Evolutionary conservation across 1,140 invertebrate species (phyloP).

Genomic region (Rhopalosiphum padi): DNA sequence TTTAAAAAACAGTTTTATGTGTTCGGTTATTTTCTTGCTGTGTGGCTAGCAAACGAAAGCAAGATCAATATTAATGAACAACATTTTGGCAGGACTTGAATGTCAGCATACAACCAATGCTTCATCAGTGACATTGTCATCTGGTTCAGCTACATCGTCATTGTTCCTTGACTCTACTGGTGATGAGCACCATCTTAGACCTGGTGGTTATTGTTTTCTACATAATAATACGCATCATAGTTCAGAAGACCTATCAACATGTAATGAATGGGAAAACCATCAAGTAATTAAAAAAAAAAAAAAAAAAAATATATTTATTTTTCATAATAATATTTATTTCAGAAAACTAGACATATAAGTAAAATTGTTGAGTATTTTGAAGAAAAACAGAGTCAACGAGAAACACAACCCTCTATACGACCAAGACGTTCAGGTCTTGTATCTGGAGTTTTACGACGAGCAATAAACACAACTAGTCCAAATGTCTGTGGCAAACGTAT

Average conservation of each 20-base stretch:
- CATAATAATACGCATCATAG: conserved; percentile 66
- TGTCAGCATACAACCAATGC: conserved; percentile 59
- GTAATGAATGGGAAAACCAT: conserved; percentile 76
- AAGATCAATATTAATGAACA: conserved; percentile 41
- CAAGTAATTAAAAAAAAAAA: conserved; percentile 68
- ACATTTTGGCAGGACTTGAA: conserved; percentile 54
- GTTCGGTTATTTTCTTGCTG: conserved; percentile 42
- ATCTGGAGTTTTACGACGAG: conserved; percentile 60
- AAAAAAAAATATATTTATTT: background rate
- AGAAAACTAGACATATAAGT: conserved; percentile 72
- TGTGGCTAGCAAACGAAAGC: background rate
- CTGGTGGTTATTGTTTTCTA: conserved; percentile 54
- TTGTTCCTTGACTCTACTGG: conserved; percentile 65
- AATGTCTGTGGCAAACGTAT: conserved; percentile 65
- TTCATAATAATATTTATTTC: conserved; percentile 36
- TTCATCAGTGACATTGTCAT: conserved; percentile 66
- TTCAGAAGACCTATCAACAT: conserved; percentile 82
- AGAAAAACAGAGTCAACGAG: conserved; percentile 67
- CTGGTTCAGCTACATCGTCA: conserved; percentile 70
- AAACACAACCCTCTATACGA: conserved; percentile 41
- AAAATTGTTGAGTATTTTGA: conserved; percentile 90
- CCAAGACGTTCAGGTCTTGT: conserved; percentile 63
- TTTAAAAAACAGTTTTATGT: conserved; percentile 38
- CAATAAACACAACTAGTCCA: conserved; percentile 43
- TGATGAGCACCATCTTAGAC: conserved; percentile 60